Evolutionary conservation across 2,888 invertebrate genomes (phyloP), one percentile per base, ranked within the genome.

Genomic region (Antitype chi): DNA sequence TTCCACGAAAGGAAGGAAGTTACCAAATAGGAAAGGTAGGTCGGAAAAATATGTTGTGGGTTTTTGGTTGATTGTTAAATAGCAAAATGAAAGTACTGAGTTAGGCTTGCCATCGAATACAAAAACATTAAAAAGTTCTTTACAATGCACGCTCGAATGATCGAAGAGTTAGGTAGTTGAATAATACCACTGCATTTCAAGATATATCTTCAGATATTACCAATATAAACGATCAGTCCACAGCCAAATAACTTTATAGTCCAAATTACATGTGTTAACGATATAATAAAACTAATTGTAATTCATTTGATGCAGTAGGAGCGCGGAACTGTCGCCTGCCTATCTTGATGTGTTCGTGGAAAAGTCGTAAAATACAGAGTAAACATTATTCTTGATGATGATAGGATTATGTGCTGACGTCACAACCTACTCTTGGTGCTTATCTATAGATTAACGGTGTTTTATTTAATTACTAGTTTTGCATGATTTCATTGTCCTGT

Each of bases 251-350:
- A 69, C 43, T 84, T 83, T 83, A 86, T 74, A 63, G 79, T 78
- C 62, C 32, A 63, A 63, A 83, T 86, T 78, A 84, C 74, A 75
- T 66, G 52, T 64, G 74, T 78, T 87, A 76, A 84, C 59, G 87
- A 85, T 70, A 70, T 70, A 62, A 87, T 85, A 81, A 85, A 87
- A 78, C 59, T 76, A 76, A 85, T 87, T 85, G 83, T 74, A 78
- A 78, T 78, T 78, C 78, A 74, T 84, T 78, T 38, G 53, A 62
- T 60, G 49, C 53, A 38, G 70, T 70, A 43, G 64, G 43, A 82
- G 52, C 43, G 20, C 63, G 70, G 85, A 76, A 62, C 85, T 85
- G 76, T 57, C 68, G 55, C 67, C 75, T 60, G 82, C 25, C 32
- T n/a, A 70, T 71, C 71, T 15, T 7, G 71, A 74, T 72, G 62